These are phyloP conservation scores for Chromobotia macracanthus DNA, from an alignment of 2,797 vertebrate species.

Conservation along the genomic window DNA sequence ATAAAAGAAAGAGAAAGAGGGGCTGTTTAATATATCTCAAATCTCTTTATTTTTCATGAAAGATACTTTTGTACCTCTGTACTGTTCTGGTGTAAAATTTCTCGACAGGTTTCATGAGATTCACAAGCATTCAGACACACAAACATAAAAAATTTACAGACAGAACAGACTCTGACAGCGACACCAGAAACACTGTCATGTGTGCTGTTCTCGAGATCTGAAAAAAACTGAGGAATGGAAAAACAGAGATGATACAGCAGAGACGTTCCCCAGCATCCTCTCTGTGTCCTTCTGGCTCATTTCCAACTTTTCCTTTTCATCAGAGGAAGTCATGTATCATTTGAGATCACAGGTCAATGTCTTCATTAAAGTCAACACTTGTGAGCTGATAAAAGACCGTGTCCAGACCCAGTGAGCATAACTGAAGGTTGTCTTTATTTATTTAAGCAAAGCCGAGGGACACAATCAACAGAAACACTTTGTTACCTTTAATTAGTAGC, in stretches of 20 bases:
- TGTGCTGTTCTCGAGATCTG: neutral
- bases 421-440: slow-evolving; percentile 56
- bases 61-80: no score
- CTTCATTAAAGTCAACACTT: slow-evolving; percentile 41
- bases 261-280: slow-evolving; percentile 7
- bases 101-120: neutral
- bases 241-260: neutral
- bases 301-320: slow-evolving; percentile 23
- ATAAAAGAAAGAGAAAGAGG: neutral
- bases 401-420: slow-evolving; percentile 16
- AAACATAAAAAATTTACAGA: neutral
- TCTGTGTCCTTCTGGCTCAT: slow-evolving; percentile 39
- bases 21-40: no score
- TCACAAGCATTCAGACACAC: neutral
- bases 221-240: neutral
- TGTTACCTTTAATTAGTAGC: no score
- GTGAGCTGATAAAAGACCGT: slow-evolving; percentile 31
- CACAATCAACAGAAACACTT: slow-evolving; percentile 42
- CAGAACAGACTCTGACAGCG: neutral
- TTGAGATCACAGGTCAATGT: slow-evolving; percentile 46
- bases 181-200: neutral
- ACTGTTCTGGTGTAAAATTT: no score
- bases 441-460: slow-evolving; percentile 49
- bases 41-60: no score
- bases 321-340: slow-evolving; percentile 40